phyloP scores from a whole-genome alignment of 1,140 invertebrate species.

The Drosophila insularis region DNA sequence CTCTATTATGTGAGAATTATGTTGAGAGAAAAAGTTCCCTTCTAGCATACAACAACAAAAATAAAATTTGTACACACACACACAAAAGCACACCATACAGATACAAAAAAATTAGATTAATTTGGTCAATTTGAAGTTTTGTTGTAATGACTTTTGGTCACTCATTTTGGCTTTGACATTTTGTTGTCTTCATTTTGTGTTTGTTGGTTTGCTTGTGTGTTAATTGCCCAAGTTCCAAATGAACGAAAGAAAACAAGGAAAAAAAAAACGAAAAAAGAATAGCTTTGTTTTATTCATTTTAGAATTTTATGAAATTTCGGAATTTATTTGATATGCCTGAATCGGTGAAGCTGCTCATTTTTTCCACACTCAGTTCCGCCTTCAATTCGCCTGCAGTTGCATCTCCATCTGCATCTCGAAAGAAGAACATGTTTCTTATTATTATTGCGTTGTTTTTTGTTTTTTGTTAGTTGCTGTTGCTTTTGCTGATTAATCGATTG shows the following conservation, averaged over 20 bases:
- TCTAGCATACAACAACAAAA: conserved; percentile 17
- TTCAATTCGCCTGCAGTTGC: conserved; percentile 52
- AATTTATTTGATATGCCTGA: conserved; percentile 70
- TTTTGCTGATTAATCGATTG: conserved; percentile 78
- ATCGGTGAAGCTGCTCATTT: conserved; percentile 67
- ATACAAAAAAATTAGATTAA: conserved; percentile 76
- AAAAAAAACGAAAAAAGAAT: conserved; percentile 5
- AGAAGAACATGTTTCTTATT: conserved; percentile 73
- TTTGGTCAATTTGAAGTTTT: conserved; percentile 76
- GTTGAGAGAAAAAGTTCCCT: conserved; percentile 46
- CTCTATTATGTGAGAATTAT: conserved; percentile 71
- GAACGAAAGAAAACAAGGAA: conserved; percentile 2
- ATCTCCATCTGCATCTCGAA: conserved; percentile 31
- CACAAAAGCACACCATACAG: conserved; percentile 14
- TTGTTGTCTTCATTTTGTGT: conserved; percentile 71
- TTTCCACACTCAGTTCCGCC: conserved; percentile 63
- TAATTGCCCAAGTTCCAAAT: conserved; percentile 2
- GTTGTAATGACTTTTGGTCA: conserved; percentile 78
- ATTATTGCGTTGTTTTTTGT: conserved; percentile 38
- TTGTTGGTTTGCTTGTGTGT: conserved; percentile 12
- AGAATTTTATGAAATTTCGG: conserved; percentile 40
- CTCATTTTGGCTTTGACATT: conserved; percentile 75
- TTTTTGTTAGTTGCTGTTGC: not conserved
- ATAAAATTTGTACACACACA: conserved; percentile 29
- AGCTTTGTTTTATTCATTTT: conserved; percentile 46